Evolutionary conservation across 2,113 vertebrate species (phyloP).

Genomic region (Nothoprocta pentlandii): DNA sequence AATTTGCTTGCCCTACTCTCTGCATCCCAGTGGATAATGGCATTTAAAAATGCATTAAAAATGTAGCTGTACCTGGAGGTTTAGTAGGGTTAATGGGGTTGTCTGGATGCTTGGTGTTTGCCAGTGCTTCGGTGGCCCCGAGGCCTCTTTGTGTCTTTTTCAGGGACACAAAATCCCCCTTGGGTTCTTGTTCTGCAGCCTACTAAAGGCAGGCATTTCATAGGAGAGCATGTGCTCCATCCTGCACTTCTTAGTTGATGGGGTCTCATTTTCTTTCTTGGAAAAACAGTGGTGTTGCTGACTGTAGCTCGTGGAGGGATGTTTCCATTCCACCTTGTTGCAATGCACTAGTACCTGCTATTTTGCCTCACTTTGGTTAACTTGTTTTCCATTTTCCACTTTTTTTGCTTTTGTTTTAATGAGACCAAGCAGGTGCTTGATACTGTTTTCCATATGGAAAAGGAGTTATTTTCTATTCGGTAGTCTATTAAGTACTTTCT

Average conservation of each 20-base stretch:
- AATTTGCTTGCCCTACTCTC: not conserved
- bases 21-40: not conserved
- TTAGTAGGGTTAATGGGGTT: too few relatives aligned
- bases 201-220: not conserved
- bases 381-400: not conserved
- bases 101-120: not conserved
- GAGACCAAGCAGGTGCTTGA: not conserved
- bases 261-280: not conserved
- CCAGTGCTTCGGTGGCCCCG: not conserved
- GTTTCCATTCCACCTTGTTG: not conserved
- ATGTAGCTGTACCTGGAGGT: not conserved
- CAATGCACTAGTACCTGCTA: not conserved
- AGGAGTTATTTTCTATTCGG: not conserved
- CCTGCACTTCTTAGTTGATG: rapidly evolving
- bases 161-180: not conserved
- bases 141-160: not conserved
- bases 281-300: not conserved
- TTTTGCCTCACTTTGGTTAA: not conserved
- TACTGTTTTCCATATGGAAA: not conserved
- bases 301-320: not conserved
- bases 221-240: not conserved
- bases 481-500: not conserved
- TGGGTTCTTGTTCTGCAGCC: not conserved
- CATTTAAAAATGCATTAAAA: too few relatives aligned
- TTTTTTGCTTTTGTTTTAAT: not conserved